Evolutionary conservation across 2,113 vertebrate genomes (phyloP).

Genomic region (Istiophorus platypterus): DNA sequence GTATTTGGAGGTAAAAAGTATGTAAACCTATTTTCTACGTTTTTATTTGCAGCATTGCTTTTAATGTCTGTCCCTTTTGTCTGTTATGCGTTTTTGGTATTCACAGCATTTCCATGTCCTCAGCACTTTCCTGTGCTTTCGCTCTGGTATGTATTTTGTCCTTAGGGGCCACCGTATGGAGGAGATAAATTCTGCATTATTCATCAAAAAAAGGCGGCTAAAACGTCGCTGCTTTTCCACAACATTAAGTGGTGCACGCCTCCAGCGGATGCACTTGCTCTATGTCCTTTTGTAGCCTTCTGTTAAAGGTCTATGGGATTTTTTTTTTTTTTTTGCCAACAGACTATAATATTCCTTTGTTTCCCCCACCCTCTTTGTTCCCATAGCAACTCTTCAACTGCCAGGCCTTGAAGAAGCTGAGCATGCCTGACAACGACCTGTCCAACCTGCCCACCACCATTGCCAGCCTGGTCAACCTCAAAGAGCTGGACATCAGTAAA

Average conservation of each 20-base stretch:
- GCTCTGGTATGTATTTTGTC: constrained; percentile 43
- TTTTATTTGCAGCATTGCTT: neutral
- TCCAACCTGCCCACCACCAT: constrained; percentile 96
- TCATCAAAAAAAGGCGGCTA: constrained; percentile 47
- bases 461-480: constrained; percentile 97
- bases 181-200: constrained; percentile 63
- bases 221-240: constrained; percentile 50
- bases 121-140: constrained; percentile 3
- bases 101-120: neutral
- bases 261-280: constrained; percentile 30
- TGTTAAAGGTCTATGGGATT: constrained; percentile 48
- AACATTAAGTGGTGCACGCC: constrained; percentile 43
- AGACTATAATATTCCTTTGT: constrained; percentile 33
- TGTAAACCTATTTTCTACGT: neutral
- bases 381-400: constrained; percentile 98
- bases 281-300: constrained; percentile 16
- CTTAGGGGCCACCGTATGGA: constrained; percentile 9
- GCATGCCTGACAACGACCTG: constrained; percentile 98
- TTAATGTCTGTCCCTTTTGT: neutral
- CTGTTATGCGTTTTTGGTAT: neutral
- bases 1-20: too few species aligned
- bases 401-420: constrained; percentile 96
- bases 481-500: constrained; percentile 99
- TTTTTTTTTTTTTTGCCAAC: too few species aligned
- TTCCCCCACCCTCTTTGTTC: constrained; percentile 31